Base-by-base conservation (phyloP, 2,888 invertebrate species). In the Phortica okadai region DNA sequence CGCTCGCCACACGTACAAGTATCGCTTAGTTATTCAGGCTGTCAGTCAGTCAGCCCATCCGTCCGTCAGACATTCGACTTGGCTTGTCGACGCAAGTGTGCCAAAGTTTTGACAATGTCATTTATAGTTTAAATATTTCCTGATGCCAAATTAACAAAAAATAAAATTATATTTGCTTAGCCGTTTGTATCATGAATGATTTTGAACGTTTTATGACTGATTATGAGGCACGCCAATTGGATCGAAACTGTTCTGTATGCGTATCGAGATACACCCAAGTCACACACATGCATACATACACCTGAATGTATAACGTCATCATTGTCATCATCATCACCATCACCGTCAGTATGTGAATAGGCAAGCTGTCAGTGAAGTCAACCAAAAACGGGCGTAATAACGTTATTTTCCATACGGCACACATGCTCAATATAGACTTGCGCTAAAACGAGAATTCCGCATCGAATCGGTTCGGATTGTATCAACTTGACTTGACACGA, bases 91-190 rank as follows among this genome's bases (percentile, higher is more conserved):
- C 21, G 16, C 69, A 69, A 69, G 45, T 69, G 69, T 45, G 69
- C 45, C 69, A 69, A 69, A 69, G 25, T 16, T 69, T 69, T 45
- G 45, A n/a, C 8, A 11, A 42, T 42, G 41, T 11, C 50, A 21
- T 16, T 69, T 21, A 10, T 33, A 72, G 33, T 14, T 33, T 14
- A 10, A 33, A 33, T 56, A 56, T 54, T 72, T 72, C 70, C 70
- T 72, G 33, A 54, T 72, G 54, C 70, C 70, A 72, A 72, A 72
- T 25, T 45, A 21, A 21, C 21, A 21, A 33, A 64, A 64, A 64
- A 6, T 14, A 67, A 14, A 14, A 42, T 44, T 25, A 21, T 21
- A 59, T 59, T 59, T 21, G 25, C 3, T 59, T 59, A n/a, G 8
- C 16, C 21, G 16, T 59, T 33, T 33, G 33, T 33, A 33, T 16